These are phyloP conservation scores for Chromis chromis DNA, from an alignment of 2,797 vertebrate species.

Conservation along the genomic window DNA sequence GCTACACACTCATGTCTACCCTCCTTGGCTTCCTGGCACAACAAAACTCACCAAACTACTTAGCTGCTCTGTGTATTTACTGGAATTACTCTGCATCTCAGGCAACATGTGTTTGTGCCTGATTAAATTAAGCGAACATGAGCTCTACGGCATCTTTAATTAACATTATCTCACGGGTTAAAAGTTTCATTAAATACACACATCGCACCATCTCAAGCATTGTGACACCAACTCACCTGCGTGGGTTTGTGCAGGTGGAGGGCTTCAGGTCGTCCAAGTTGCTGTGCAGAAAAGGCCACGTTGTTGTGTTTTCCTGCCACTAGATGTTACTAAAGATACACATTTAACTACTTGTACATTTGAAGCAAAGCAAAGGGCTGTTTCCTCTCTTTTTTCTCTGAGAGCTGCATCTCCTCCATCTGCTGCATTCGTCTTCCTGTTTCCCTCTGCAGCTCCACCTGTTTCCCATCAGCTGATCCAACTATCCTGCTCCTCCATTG, in stretches of 20 bases:
- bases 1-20: background rate
- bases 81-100: background rate
- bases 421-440: constrained; percentile 50
- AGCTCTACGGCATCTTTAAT: too few relatives aligned
- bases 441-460: constrained; percentile 41
- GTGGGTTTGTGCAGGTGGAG: background rate
- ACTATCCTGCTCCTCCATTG: constrained; percentile 70
- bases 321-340: constrained; percentile 43
- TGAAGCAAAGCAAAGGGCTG: background rate
- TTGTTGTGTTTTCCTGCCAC: constrained; percentile 11
- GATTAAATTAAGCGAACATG: too few relatives aligned
- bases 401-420: constrained; percentile 21
- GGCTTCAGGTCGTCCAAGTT: background rate
- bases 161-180: background rate
- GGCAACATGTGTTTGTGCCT: too few relatives aligned
- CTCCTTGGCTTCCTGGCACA: background rate
- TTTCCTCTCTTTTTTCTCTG: constrained; percentile 9
- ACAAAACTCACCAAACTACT: background rate
- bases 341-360: background rate
- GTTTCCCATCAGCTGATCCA: constrained; percentile 56
- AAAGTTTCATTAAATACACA: background rate
- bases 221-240: background rate
- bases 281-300: too few relatives aligned
- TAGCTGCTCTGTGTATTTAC: background rate
- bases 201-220: background rate